Evolutionary conservation across 1,140 invertebrate species (phyloP), one percentile per base, ranked within the genome.

Genomic region (Pogonomyrmex barbatus): DNA sequence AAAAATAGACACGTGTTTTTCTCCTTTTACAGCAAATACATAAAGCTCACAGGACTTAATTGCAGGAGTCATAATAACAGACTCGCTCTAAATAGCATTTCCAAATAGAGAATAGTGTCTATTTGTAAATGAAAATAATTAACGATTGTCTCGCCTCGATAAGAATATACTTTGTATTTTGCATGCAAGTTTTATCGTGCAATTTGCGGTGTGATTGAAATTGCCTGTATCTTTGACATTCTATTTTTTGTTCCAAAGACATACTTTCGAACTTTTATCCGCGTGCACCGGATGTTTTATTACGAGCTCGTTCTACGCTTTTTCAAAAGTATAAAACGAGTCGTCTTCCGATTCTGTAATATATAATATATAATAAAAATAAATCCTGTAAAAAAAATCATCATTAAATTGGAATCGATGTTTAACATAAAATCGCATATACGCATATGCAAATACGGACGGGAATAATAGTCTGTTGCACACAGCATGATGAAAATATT

Each of bases 381-480:
- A 24, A 24, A 24, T 39, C 10, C 10, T 62, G 14, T 73, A 12
- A 45, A 67, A 78, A 75, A 45, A 50, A 60, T 83, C 33, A 50
- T 12, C 12, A 8, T 39, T 12, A 5, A 60, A 4, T 73, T 33
- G 17, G 54, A 83, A 75, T 50, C 68, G 39, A 60, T 47, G 33
- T 73, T 83, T 62, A 60, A 83, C 12, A 36, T 50, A 30, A 71
- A 83, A 62, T 73, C 56, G n/a, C 33, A n/a, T 8, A 14, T 4
- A 10, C 24, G 24, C 24, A 24, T 24, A 24, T 24, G 24, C n/a
- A 75, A 75, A 75, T 42, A 68, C n/a, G n/a, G 33, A n/a, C 36
- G n/a, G 8, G n/a, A 52, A 52, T 60, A 82, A 73, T 36, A 56
- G 6, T 8, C 30, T 12, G 30, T 36, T 33, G 42, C 54, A 45